Base-by-base conservation (phyloP, 2,113 vertebrate species). In the Xiphorhynchus elegans region DNA sequence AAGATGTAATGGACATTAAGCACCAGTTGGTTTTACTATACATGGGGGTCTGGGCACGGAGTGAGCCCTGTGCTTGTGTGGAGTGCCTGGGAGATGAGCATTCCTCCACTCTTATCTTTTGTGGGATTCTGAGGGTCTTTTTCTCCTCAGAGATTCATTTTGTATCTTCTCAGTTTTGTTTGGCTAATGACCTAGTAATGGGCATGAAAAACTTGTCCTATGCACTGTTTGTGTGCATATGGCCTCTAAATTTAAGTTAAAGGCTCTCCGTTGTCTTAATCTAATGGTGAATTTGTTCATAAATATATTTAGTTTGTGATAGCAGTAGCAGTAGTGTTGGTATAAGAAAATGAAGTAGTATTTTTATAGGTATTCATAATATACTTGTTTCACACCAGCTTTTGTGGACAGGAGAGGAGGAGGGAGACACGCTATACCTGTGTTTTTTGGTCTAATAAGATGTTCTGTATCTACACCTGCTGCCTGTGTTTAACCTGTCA, bases 401-500 rank as follows among this genome's bases (percentile, higher is more conserved):
- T 78, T 92, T 80, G 73, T 17, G 76, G 59, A 39, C 28, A 50
- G 42, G 25, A 60, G 29, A 91, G 75, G 90, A 85, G 53, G 82
- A 79, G 40, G 49, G 46, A 80, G 10, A 69, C 13, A 47, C 39
- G 9, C 46, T 80, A 6, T 77, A 77, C 60, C 46, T 84, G 26
- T 76, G 63, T 15, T 70, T 86, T 74, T 80, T 28, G 2, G 29
- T 90, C 47, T 86, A 63, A 81, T 90, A 77, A 92, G 63, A 58
- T 77, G 16, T 93, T 95, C 58, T 52, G 25, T 88, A 19, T 77
- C 72, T 74, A 2, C 64, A 23, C 77, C 59, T 1, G 1, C 70
- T 95, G 56, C 56, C 52, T 78, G 39, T 96, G 79, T 96, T 94
- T 87, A 93, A 94, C 35, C 40, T 96, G 88, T 94, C 90, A 92